Evolutionary conservation across 2,113 vertebrate species (phyloP).

Genomic region (Felis chaus): DNA sequence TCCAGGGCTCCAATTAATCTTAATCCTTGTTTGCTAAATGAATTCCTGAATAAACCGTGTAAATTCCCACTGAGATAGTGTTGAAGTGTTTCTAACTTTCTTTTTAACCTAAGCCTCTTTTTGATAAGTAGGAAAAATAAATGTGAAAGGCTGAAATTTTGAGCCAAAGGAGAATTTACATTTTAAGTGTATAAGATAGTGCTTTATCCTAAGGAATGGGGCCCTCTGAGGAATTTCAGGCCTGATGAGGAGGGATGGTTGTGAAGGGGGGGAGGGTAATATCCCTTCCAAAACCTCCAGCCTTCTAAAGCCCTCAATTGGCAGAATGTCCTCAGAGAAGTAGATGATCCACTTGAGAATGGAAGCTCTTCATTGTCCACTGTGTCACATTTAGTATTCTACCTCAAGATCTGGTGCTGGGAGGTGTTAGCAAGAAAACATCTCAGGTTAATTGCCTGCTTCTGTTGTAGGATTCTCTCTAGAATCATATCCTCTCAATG

Average conservation of each 20-base stretch:
- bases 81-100: not conserved
- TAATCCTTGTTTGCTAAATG: not conserved
- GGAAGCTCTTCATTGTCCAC: not conserved
- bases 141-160: not conserved
- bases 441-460: not conserved
- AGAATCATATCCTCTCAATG: not conserved
- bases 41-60: not conserved
- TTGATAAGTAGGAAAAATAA: slow-evolving; percentile 19
- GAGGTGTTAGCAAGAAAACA: not conserved
- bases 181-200: slow-evolving; percentile 6
- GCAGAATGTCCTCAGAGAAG: not conserved
- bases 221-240: not conserved
- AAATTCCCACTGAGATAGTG: not conserved
- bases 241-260: not conserved
- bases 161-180: not conserved
- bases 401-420: not conserved
- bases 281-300: not conserved
- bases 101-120: not conserved
- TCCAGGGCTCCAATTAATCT: not conserved
- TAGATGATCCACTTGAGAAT: not conserved
- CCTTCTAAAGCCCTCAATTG: not conserved
- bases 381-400: not conserved
- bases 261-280: not conserved
- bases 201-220: not conserved
- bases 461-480: not conserved